Evolutionary conservation across 92 coral and sea anemone species (phyloP).

Genomic region (Epizoanthus illoricatus): DNA sequence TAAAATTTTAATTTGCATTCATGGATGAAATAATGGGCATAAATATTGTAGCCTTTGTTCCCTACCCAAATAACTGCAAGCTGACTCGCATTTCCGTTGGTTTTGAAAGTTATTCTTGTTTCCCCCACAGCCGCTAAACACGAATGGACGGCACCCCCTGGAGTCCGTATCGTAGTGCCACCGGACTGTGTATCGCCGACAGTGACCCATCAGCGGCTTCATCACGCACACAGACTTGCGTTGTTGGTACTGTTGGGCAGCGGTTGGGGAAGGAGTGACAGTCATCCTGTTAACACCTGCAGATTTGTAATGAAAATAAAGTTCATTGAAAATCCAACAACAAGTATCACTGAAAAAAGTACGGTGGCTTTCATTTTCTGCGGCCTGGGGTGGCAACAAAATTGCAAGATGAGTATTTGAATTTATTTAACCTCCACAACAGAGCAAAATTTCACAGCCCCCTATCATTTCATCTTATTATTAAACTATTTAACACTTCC

Average conservation of each 20-base stretch:
- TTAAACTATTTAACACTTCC: too few species aligned
- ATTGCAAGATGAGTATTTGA: too few species aligned
- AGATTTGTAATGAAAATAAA: neutral
- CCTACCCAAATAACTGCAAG: conserved; percentile 75
- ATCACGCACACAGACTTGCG: conserved; percentile 5
- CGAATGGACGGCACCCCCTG: conserved; percentile 74
- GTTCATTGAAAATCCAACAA: neutral
- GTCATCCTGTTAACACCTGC: neutral
- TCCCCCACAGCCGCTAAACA: conserved; percentile 84
- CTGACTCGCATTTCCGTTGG: conserved; percentile 56
- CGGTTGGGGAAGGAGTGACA: conserved; percentile 23
- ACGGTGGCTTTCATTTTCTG: too few species aligned
- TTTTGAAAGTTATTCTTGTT: conserved; percentile 80
- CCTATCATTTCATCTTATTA: too few species aligned
- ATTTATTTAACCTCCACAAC: too few species aligned
- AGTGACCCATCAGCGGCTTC: conserved; percentile 56
- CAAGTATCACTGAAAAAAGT: neutral
- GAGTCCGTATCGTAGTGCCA: conserved; percentile 69
- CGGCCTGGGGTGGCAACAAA: too few species aligned
- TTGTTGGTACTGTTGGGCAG: neutral
- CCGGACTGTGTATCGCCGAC: conserved; percentile 63
- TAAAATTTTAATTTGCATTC: too few species aligned
- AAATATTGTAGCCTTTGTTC: neutral
- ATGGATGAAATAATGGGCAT: too few species aligned
- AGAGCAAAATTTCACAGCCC: too few species aligned